phyloP scores from a whole-genome alignment of 2,888 invertebrate genomes.

The Alloplasta piceator region DNA sequence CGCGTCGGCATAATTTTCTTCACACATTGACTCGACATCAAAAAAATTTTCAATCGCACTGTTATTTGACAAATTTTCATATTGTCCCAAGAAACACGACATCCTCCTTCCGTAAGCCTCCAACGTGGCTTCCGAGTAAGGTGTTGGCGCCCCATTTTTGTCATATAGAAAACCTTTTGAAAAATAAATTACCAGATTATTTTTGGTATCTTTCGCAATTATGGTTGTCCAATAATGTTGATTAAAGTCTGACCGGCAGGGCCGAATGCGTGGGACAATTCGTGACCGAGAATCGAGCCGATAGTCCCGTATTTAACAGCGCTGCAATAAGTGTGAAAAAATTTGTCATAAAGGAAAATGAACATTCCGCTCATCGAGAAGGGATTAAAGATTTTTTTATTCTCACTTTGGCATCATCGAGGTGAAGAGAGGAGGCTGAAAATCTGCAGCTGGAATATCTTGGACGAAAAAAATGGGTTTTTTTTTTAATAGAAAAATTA shows the following conservation, averaged over 20 bases:
- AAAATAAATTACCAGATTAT: neutral
- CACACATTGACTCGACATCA: conserved; percentile 44
- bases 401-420: conserved; percentile 66
- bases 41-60: conserved; percentile 38
- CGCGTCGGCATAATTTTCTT: conserved; percentile 69
- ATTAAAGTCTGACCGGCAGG: conserved; percentile 54
- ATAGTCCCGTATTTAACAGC: conserved; percentile 67
- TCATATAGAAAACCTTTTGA: conserved; percentile 47
- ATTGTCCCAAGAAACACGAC: conserved; percentile 65
- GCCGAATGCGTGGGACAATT: conserved; percentile 67
- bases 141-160: conserved; percentile 51
- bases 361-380: too few relatives aligned
- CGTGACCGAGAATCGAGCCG: conserved; percentile 68
- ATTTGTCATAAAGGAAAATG: neutral
- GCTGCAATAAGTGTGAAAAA: conserved; percentile 38
- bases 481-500: conserved; percentile 11
- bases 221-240: neutral
- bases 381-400: neutral
- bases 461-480: conserved; percentile 5
- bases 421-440: conserved; percentile 68
- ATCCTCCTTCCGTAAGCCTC: conserved; percentile 44
- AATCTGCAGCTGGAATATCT: conserved; percentile 68
- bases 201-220: neutral
- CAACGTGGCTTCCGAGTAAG: conserved; percentile 23
- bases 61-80: conserved; percentile 52